Base-by-base conservation (phyloP, 2,797 vertebrate species). In the Enteromius viviparus region DNA sequence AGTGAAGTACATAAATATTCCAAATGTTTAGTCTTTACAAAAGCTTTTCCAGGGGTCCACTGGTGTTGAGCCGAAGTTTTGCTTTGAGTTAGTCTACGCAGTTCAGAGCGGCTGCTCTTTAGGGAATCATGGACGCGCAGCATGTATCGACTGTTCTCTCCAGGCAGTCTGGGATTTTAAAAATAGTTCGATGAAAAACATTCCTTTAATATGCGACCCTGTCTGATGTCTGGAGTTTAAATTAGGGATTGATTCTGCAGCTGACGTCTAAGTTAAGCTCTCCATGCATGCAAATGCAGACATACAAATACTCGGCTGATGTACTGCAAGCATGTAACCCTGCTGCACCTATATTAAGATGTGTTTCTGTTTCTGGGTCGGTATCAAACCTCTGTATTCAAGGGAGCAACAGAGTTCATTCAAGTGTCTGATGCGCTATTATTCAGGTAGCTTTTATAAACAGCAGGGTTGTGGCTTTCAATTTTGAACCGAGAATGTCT, bases 201-300 rank as follows among this genome's bases (percentile, higher is more conserved):
- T 60, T 80, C 17, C 71, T 80, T 71, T 80, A 60, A 80, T 42
- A 80, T 70, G 68, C 19, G 9, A 45, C 78, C 78, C 49, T 5
- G 23, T 70, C 34, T 58, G 32, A 79, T 23, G 1, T 80, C 78
- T 80, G 65, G n/a, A 23, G 49, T 71, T 71, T 37, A 60, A 80
- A 62, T 60, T 51, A 51, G 62, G 6, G 26, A 78, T 60, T 42
- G 37, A 53, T 78, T 34, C 29, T 1, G 21, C 26, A 34, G 75
- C 23, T 64, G 75, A 32, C 23, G 4, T 77, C 55, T 26, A 10
- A 29, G 23, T 23, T 34, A 19, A 29, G 17, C 2, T 34, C 71
- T 7, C 12, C 26, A 72, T 10, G 1, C 7, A 29, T 49, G 45
- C 26, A 19, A 72, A 23, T n/a, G 32, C 2, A 66, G 17, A 66